These are phyloP conservation scores for Lithophane socia DNA, from an alignment of 2,888 invertebrate species.

Conservation along the genomic window DNA sequence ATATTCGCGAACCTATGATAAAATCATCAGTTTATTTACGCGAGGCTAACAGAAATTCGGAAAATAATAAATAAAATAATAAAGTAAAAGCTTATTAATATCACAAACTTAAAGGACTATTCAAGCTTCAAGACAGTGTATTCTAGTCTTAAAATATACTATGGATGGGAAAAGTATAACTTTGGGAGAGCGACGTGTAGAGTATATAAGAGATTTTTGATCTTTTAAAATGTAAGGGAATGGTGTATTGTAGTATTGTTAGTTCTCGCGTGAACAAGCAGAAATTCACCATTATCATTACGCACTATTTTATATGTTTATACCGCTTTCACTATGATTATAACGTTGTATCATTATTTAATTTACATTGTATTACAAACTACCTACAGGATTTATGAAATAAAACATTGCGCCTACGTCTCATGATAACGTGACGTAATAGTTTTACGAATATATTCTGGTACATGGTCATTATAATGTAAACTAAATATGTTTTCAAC, in stretches of 20 bases:
- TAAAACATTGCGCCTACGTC: conserved; percentile 18
- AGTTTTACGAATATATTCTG: conserved; percentile 25
- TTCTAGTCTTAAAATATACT: conserved; percentile 53
- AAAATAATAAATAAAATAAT: not conserved
- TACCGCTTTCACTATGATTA: conserved; percentile 66
- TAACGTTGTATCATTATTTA: conserved; percentile 44
- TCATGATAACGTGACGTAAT: not conserved
- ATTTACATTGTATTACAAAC: conserved; percentile 41
- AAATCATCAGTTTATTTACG: conserved; percentile 60
- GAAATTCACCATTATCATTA: conserved; percentile 55
- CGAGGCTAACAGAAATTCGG: conserved; percentile 52
- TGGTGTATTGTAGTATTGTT: conserved; percentile 36
- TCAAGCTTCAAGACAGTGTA: conserved; percentile 42
- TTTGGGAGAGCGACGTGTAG: conserved; percentile 31
- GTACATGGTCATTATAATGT: conserved; percentile 41
- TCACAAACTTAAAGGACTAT: conserved; percentile 13
- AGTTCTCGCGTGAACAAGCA: conserved; percentile 64
- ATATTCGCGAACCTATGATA: conserved; percentile 54
- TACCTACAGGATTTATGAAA: conserved; percentile 25
- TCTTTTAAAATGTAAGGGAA: conserved; percentile 44
- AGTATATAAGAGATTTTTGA: conserved; percentile 42
- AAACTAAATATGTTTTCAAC: conserved; percentile 54
- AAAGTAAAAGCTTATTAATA: conserved; percentile 29
- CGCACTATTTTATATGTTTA: conserved; percentile 70
- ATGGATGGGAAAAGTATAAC: conserved; percentile 51